Evolutionary conservation across 30 jellyfish, hydroid and myxozoan genomes (phyloP).

Genomic region (Chironex yamaguchii): DNA sequence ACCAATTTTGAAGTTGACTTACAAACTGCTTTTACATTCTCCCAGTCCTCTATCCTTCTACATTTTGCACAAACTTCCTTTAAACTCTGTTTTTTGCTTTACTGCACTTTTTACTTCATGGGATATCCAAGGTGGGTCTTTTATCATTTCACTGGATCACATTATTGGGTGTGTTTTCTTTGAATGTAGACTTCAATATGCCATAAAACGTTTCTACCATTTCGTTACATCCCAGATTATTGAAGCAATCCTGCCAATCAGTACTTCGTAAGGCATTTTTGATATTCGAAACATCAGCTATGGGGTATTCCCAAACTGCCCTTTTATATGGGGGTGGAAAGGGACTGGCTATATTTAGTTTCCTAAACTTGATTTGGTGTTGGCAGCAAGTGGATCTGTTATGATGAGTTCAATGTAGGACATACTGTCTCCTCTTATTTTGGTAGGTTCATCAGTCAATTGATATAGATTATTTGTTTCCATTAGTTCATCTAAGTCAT

Average conservation of each 20-base stretch:
- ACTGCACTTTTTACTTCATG: conserved; percentile 46
- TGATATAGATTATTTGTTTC: no score
- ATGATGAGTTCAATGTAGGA: conserved; percentile 42
- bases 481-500: no score
- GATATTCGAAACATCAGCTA: conserved; percentile 22
- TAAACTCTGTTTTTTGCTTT: conserved; percentile 19
- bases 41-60: conserved; percentile 50
- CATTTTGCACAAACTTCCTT: conserved; percentile 47
- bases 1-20: conserved; percentile 3
- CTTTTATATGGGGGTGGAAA: conserved; percentile 9
- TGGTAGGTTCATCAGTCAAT: conserved; percentile 41
- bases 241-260: conserved; percentile 33
- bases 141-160: conserved; percentile 10
- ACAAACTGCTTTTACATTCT: conserved; percentile 15
- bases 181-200: conserved; percentile 15
- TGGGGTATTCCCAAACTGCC: conserved; percentile 6
- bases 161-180: conserved; percentile 33
- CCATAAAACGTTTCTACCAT: conserved; percentile 31
- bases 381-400: conserved; percentile 46
- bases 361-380: conserved; percentile 6
- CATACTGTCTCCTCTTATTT: conserved; percentile 52
- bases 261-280: conserved; percentile 15
- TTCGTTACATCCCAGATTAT: conserved; percentile 19
- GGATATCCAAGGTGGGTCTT: conserved; percentile 67
- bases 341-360: not conserved